Base-by-base conservation (phyloP, 2,113 vertebrate species). In the Emydocephalus ijimae region DNA sequence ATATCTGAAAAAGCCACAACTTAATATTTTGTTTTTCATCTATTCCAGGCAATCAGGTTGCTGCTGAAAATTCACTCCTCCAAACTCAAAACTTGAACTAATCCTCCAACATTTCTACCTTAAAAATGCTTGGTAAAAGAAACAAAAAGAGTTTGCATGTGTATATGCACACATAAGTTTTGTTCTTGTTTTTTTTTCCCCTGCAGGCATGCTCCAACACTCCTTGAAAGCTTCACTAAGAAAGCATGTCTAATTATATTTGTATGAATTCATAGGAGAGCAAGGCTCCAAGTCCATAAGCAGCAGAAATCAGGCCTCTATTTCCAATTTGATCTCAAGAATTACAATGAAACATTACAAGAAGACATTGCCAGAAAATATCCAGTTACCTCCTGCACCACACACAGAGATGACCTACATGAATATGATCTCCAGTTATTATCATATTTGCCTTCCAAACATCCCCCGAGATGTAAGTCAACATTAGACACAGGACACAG, bases 361-460 rank as follows among this genome's bases (percentile, higher is more conserved):
- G 7, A 85, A 54, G 43, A 55, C 18, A 15, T 34, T 85, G 64
- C 57, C 91, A 56, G 64, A 85, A 86, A n/a, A 26, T 89, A 74
- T 89, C 59, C 34, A 21, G 34, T 89, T 89, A 89, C 87, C n/a
- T 89, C 48, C 6, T 88, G 59, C 85, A 54, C 86, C 48, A 88
- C 85, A 88, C 57, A 88, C 56, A 91, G 20, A 64, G 91, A 21
- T 87, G 56, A 87, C 91, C 45, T 59, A 91, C 85, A 87, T 52
- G 91, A 64, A 74, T 26, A 55, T 55, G 26, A 89, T 39, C 86
- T 34, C 69, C 50, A 92, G 34, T 74, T 39, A 88, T 59, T 61
- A 48, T 91, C 39, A 23, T 87, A 54, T 88, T 92, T 55, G 87
- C 23, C 59, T 92, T 89, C 61, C 87, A 92, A 89, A 89, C 87